Evolutionary conservation across 1,140 invertebrate species (phyloP).

Genomic region (Drosophila parvula): DNA sequence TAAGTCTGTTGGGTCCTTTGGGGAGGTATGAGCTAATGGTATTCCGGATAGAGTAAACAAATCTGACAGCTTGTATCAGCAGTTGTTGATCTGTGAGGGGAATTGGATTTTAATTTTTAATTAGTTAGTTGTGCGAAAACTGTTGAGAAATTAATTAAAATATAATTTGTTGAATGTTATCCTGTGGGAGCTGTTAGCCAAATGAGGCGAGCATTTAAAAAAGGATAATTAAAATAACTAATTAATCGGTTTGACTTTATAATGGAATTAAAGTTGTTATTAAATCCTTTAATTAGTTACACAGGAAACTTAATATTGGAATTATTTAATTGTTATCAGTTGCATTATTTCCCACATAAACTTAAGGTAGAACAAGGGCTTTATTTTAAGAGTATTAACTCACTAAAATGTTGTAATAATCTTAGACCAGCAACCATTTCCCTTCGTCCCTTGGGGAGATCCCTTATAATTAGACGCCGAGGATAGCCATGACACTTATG

Average conservation of each 20-base stretch:
- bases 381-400: slow-evolving; percentile 12
- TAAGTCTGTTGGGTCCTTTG: slow-evolving; percentile 26
- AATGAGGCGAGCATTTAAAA: not conserved
- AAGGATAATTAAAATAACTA: not conserved
- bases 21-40: slow-evolving; percentile 27
- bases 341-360: not conserved
- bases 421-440: slow-evolving; percentile 2
- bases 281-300: not conserved
- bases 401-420: slow-evolving; percentile 22
- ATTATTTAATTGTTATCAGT: not conserved
- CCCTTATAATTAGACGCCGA: slow-evolving; percentile 43
- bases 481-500: slow-evolving; percentile 44
- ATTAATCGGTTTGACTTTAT: no score
- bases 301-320: not conserved
- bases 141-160: slow-evolving; percentile 29
- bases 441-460: slow-evolving; percentile 21
- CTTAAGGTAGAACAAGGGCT: not conserved
- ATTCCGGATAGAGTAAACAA: slow-evolving; percentile 46
- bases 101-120: slow-evolving; percentile 30
- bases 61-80: slow-evolving; percentile 46
- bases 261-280: not conserved
- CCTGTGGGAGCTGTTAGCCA: not conserved
- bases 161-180: not conserved
- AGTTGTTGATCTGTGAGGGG: slow-evolving; percentile 20
- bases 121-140: slow-evolving; percentile 26